Base-by-base conservation (phyloP, 1,140 invertebrate species). In the Episyrphus balteatus region DNA sequence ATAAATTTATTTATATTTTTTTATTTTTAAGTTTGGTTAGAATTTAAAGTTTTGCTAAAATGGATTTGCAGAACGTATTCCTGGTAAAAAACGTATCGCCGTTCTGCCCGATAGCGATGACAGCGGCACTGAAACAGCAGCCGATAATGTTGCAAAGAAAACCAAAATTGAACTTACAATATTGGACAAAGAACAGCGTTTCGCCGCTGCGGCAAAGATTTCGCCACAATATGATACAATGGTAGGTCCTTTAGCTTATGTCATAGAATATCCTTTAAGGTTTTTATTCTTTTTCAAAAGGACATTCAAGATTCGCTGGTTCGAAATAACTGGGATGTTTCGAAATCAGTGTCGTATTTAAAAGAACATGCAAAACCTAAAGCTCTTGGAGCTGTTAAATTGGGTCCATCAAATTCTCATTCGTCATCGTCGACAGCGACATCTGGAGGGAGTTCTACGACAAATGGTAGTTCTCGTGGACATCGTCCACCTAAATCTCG, bases 141-240 rank as follows among this genome's bases (percentile, higher is more conserved):
- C 8, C 21, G 8, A 8, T 8, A 26, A 26, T 8, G 21, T 8
- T 26, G 47, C 58, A 15, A 66, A 66, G 46, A 66, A 66, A 42
- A 19, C 37, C 8, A 67, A 65, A 47, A 11, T 56, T 9, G 50
- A 58, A 38, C 48, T 67, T 14, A 55, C 62, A 1, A 56, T 62
- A 1, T 62, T 63, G 21, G 64, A 67, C 33, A 67, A 67, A 45
- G 65, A 67, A 47, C 59, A 60, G 43, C 55, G 65, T 12, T 67
- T 66, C 32, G 57, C 65, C 49, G 58, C 60, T 8, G 61, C 63
- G 6, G 57, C 59, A 5, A 61, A 65, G 52, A 59, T 67, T 34
- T 54, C 60, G 26, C 62, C 64, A 1, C 49, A 63, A 10, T 66
- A 59, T 32, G 65, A 67, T 54, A 60, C 65, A 18, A 67, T 67